A percentile compares a stretch with the other conserved stretches of the same genome.
Conservation (phyloP, 2,888 invertebrate species). For the Chrysina gloriosa region DNA sequence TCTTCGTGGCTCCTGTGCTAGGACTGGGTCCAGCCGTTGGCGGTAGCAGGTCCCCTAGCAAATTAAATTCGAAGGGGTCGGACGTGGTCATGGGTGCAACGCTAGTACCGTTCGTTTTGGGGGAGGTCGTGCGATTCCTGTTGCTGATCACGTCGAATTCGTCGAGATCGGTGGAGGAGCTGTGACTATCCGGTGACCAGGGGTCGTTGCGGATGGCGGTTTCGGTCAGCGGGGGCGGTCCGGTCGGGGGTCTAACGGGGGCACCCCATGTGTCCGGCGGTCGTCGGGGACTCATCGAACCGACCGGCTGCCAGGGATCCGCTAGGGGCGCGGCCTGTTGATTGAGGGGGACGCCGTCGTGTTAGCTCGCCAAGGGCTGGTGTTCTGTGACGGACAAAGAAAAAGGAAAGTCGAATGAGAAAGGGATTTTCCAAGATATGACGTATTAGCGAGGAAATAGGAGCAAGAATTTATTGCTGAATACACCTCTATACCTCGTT, state of each 20-base stretch:
- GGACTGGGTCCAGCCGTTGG: constrained; percentile 58
- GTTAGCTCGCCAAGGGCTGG: constrained; percentile 75
- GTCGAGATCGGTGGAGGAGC: constrained; percentile 78
- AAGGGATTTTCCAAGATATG: too few species aligned
- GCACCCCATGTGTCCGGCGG: constrained; percentile 52
- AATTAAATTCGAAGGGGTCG: constrained; percentile 79
- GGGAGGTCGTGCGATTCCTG: constrained; percentile 67
- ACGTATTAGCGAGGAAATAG: too few species aligned
- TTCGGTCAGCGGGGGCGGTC: constrained; percentile 55
- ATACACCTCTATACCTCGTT: too few species aligned
- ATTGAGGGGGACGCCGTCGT: constrained; percentile 62
- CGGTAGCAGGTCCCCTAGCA: constrained; percentile 70
- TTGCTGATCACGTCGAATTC: constrained; percentile 90
- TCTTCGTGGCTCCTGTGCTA: constrained; percentile 75
- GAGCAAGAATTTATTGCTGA: too few species aligned
- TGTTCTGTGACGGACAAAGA: constrained; percentile 55
- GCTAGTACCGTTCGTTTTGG: constrained; percentile 54
- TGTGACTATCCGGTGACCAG: constrained; percentile 66
- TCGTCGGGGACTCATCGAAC: constrained; percentile 25
- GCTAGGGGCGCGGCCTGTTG: too few species aligned
- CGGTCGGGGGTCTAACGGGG: constrained; percentile 54
- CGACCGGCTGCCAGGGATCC: constrained; percentile 73
- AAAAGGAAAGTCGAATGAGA: not conserved
- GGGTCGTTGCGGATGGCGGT: constrained; percentile 64
- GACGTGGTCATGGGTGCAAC: constrained; percentile 64